phyloP scores from a whole-genome alignment of 1,140 invertebrate species.

The fruit fly (Drosophila melanogaster) region DNA sequence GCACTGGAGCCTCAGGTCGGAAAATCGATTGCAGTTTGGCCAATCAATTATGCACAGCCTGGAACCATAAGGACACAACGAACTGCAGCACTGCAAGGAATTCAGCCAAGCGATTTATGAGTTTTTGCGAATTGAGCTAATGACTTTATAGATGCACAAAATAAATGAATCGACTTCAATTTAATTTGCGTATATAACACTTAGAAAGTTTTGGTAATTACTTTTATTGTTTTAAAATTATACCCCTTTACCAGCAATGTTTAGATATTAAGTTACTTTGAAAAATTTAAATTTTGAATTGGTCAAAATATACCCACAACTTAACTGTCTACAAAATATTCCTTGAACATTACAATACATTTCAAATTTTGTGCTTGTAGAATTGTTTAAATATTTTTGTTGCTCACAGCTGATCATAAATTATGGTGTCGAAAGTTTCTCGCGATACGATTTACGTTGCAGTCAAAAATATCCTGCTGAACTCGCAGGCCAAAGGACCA shows the following conservation, averaged over 20 bases:
- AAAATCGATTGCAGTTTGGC: conserved; percentile 21
- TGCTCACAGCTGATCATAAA: not conserved
- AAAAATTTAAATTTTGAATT: no score
- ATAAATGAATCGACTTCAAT: not conserved
- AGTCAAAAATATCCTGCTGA: not conserved
- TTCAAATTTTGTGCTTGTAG: not conserved
- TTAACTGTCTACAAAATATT: not conserved
- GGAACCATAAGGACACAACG: conserved; percentile 3
- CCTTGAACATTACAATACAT: not conserved
- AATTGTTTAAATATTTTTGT: not conserved
- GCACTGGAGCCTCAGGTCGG: conserved; percentile 11
- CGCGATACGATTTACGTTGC: conserved; percentile 1
- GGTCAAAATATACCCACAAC: not conserved
- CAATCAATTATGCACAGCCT: conserved; percentile 35
- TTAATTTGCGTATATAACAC: not conserved
- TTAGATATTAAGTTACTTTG: no score
- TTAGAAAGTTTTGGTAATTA: not conserved
- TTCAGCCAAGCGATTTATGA: conserved; percentile 1
- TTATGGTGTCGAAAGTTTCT: conserved; percentile 5
- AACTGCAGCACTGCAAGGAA: not conserved
- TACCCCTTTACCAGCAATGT: no score
- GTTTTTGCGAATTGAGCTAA: not conserved
- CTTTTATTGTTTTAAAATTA: no score
- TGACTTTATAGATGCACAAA: not conserved
- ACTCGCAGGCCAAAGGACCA: not conserved